Percentiles rank a stretch among this genome's conserved stretches.
These are phyloP conservation scores for Dallia pectoralis DNA, from an alignment of 2,797 vertebrate genomes.

Conservation along the genomic window DNA sequence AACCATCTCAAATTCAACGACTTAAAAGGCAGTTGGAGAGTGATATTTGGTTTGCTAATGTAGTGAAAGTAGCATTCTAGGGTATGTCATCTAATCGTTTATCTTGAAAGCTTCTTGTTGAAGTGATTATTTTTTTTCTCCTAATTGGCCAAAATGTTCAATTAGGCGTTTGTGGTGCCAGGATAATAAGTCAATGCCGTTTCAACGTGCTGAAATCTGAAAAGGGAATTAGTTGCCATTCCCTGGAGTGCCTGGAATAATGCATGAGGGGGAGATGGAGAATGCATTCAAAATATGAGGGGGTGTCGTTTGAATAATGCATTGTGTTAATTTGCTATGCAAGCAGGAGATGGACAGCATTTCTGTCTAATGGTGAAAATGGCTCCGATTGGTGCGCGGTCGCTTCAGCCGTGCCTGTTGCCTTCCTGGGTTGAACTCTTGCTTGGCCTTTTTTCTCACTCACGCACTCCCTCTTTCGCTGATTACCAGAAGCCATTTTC, in stretches of 20 bases:
- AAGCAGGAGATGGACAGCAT: neutral
- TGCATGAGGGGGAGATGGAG: slow-evolving; percentile 3
- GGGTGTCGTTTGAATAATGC: slow-evolving; percentile 5
- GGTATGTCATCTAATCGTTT: neutral
- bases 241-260: slow-evolving; percentile 1
- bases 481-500: neutral
- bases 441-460: neutral
- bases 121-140: neutral
- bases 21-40: neutral
- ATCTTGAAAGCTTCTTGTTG: neutral
- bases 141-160: neutral
- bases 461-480: neutral
- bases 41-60: neutral
- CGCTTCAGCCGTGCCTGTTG: slow-evolving; percentile 1
- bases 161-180: neutral
- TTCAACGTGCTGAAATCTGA: neutral
- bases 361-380: neutral
- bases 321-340: neutral
- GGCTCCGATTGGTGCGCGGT: neutral
- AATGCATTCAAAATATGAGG: slow-evolving; percentile 3
- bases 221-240: neutral
- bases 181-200: neutral
- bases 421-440: slow-evolving; percentile 1
- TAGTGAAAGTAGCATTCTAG: neutral
- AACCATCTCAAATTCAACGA: neutral